A percentile compares a stretch with the other conserved stretches of the same genome.
Conservation (phyloP, 1,140 invertebrate genomes). For the Andricus grossulariae region DNA sequence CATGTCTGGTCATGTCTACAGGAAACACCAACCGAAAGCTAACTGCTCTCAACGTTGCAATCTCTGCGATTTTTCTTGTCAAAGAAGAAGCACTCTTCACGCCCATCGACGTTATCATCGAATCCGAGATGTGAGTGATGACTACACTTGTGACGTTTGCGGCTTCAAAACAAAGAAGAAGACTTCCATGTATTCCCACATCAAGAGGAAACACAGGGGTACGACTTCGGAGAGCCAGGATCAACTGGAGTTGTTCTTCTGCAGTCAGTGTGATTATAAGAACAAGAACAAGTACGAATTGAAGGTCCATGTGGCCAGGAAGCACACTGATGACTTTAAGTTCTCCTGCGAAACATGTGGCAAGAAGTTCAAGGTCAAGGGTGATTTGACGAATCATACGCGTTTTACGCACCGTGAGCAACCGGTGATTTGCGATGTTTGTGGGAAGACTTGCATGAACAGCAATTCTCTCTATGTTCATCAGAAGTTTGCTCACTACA, state of each 20-base stretch:
- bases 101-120: constrained; percentile 76
- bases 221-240: constrained; percentile 34
- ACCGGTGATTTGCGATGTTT: constrained; percentile 82
- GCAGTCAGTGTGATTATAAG: constrained; percentile 70
- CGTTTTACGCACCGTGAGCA: constrained; percentile 80
- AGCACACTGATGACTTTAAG: constrained; percentile 71
- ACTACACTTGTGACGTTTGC: constrained; percentile 67
- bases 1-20: constrained; percentile 47
- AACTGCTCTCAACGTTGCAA: constrained; percentile 47
- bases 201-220: constrained; percentile 65
- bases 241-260: constrained; percentile 60
- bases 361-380: constrained; percentile 77
- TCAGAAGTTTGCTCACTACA: constrained; percentile 73
- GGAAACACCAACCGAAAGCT: constrained; percentile 46
- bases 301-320: constrained; percentile 70
- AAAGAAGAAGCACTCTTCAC: constrained; percentile 75
- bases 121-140: constrained; percentile 43
- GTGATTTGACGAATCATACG: constrained; percentile 81
- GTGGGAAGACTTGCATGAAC: constrained; percentile 78
- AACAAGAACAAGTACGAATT: constrained; percentile 73
- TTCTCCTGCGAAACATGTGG: constrained; percentile 77
- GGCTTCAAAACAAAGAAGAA: constrained; percentile 65
- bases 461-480: constrained; percentile 73
- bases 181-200: constrained; percentile 66
- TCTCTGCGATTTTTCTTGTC: constrained; percentile 75